Evolutionary conservation across 23 tunicate genomes (phyloP).

Genomic region (Trididemnum miniatum): DNA sequence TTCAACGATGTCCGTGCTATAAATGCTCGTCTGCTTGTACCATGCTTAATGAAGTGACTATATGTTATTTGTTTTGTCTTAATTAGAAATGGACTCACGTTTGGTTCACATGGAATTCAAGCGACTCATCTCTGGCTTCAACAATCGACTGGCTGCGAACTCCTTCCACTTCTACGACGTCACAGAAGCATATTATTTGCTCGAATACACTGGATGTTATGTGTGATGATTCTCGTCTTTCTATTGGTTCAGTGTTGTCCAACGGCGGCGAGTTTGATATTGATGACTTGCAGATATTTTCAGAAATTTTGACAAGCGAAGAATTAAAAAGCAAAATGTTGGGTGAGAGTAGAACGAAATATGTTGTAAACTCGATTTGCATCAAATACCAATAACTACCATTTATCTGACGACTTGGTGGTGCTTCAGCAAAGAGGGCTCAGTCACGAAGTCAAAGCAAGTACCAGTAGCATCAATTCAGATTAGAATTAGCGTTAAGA

Average conservation of each 20-base stretch:
- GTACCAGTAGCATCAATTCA: too few species aligned
- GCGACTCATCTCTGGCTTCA: neutral
- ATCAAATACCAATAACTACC: too few species aligned
- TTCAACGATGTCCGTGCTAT: too few species aligned
- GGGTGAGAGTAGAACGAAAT: too few species aligned
- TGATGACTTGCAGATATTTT: slow-evolving; percentile 37
- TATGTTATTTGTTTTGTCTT: neutral
- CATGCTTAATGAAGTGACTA: neutral
- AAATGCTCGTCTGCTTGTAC: too few species aligned
- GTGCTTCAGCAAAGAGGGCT: too few species aligned
- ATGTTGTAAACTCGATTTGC: too few species aligned
- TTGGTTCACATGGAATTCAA: slow-evolving; percentile 20
- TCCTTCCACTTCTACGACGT: neutral
- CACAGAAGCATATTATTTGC: neutral
- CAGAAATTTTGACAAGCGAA: slow-evolving; percentile 1
- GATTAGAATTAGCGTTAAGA: too few species aligned
- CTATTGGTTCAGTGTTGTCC: neutral
- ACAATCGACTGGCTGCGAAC: neutral
- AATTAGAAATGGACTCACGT: slow-evolving; percentile 72
- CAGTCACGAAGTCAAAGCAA: too few species aligned
- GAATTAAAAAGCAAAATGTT: neutral
- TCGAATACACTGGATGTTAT: neutral
- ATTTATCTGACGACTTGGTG: too few species aligned
- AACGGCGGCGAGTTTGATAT: slow-evolving; percentile 37
- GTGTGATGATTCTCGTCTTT: neutral